These are phyloP conservation scores for Pardosa pseudoannulata DNA, from an alignment of 2,888 invertebrate species.

Conservation along the genomic window DNA sequence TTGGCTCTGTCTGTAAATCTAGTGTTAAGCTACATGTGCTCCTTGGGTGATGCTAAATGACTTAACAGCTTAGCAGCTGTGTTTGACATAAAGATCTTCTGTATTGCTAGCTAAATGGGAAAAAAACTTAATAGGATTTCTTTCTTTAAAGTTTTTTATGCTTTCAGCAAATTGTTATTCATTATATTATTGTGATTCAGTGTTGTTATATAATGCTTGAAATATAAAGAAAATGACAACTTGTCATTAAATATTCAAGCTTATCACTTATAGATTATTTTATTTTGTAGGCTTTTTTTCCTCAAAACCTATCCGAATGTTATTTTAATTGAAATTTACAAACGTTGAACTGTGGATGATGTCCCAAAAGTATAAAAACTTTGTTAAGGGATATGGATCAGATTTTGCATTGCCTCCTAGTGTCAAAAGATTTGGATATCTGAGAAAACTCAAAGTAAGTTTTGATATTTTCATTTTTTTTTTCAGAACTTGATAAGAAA, in stretches of 20 bases:
- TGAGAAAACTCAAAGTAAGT: conserved; percentile 59
- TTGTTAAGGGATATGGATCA: conserved; percentile 47
- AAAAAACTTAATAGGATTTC: not conserved
- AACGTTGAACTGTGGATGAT: conserved; percentile 32
- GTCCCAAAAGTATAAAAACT: conserved; percentile 65
- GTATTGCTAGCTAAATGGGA: no score
- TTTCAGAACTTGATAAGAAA: no score
- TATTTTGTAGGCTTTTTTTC: not conserved
- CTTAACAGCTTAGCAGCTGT: no score
- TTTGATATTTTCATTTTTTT: not conserved
- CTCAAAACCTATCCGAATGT: no score
- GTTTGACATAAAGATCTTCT: no score
- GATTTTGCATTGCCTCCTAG: conserved; percentile 38
- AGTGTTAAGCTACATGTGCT: no score
- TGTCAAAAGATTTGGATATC: conserved; percentile 66
- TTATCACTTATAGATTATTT: not conserved
- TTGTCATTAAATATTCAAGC: no score
- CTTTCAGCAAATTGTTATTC: not conserved
- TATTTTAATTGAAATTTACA: conserved; percentile 8
- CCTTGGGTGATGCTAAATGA: no score
- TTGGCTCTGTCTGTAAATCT: no score
- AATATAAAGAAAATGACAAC: no score
- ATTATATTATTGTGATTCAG: not conserved
- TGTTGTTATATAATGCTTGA: not conserved
- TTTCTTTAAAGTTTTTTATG: not conserved